Evolutionary conservation across 2,888 invertebrate species (phyloP).

Genomic region (Thecophora atra): DNA sequence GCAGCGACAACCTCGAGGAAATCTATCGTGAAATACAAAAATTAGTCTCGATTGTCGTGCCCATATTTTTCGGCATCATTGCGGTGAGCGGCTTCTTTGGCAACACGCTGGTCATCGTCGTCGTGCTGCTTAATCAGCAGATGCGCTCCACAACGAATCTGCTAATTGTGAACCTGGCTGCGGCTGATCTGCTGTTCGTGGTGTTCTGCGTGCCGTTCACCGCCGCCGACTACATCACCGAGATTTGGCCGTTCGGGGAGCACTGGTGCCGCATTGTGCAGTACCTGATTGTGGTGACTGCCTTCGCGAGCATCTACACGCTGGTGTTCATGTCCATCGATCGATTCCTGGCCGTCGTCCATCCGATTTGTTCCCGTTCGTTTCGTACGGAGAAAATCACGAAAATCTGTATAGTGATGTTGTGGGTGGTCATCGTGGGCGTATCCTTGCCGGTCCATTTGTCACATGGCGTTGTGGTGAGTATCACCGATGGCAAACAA

Average conservation of each 20-base stretch:
- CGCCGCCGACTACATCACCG: slow-evolving; percentile 85
- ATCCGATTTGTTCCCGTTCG: slow-evolving; percentile 87
- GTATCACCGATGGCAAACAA: too few species aligned
- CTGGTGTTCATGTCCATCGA: slow-evolving; percentile 93
- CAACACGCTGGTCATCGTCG: slow-evolving; percentile 86
- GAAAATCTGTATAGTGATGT: slow-evolving; percentile 76
- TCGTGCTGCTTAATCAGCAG: slow-evolving; percentile 85
- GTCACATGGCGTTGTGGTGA: slow-evolving; percentile 75
- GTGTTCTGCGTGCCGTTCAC: slow-evolving; percentile 94
- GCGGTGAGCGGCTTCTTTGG: slow-evolving; percentile 86
- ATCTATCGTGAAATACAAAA: slow-evolving; percentile 43
- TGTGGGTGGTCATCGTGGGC: slow-evolving; percentile 82
- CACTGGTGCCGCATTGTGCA: slow-evolving; percentile 90
- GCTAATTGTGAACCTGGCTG: slow-evolving; percentile 88
- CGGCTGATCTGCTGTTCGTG: slow-evolving; percentile 90
- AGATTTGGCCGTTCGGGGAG: slow-evolving; percentile 89
- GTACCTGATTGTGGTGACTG: slow-evolving; percentile 89
- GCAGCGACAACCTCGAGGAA: slow-evolving; percentile 35
- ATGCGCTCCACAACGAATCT: slow-evolving; percentile 95
- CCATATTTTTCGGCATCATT: slow-evolving; percentile 84
- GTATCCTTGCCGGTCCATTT: slow-evolving; percentile 77
- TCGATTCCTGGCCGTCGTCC: slow-evolving; percentile 90
- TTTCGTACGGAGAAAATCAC: slow-evolving; percentile 84
- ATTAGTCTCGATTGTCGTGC: slow-evolving; percentile 71
- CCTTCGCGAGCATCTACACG: slow-evolving; percentile 92